Evolutionary conservation across 1,140 invertebrate species (phyloP).

Genomic region (Diachasmimorpha longicaudata): DNA sequence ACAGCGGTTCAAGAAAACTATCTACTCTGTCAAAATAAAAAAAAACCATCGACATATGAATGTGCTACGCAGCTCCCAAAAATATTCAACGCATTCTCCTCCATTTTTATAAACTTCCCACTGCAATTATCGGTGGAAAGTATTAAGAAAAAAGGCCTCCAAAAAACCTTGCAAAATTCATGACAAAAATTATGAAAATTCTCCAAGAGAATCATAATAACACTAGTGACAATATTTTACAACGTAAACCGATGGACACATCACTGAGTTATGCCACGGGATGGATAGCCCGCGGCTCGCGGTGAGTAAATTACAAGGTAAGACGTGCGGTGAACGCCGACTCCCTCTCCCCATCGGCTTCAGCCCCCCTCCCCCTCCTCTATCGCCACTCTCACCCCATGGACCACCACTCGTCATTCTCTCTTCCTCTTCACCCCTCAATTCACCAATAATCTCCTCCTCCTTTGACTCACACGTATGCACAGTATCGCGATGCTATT

Average conservation of each 20-base stretch:
- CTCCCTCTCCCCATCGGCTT: constrained; percentile 36
- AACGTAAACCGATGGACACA: constrained; percentile 34
- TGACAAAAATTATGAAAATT: neutral
- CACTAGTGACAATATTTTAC: constrained; percentile 41
- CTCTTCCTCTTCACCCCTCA: constrained; percentile 27
- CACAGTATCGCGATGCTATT: neutral
- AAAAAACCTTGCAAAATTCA: neutral
- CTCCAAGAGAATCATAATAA: neutral
- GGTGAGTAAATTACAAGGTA: constrained; percentile 63
- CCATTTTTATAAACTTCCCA: neutral
- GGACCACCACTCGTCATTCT: constrained; percentile 15
- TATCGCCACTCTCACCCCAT: constrained; percentile 7
- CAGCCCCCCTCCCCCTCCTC: neutral
- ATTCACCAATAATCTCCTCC: constrained; percentile 16
- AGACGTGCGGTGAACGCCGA: constrained; percentile 47
- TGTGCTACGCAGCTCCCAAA: neutral
- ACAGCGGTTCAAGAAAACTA: neutral
- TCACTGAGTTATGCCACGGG: constrained; percentile 56
- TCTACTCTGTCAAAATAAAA: neutral
- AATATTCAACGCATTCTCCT: neutral
- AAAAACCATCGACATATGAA: neutral
- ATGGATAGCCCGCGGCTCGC: constrained; percentile 56
- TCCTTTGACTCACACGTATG: neutral
- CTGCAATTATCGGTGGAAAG: neutral
- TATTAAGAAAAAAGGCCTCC: neutral